Evolutionary conservation across 2,797 vertebrate species (phyloP).

Genomic region (Carcharodon carcharias): DNA sequence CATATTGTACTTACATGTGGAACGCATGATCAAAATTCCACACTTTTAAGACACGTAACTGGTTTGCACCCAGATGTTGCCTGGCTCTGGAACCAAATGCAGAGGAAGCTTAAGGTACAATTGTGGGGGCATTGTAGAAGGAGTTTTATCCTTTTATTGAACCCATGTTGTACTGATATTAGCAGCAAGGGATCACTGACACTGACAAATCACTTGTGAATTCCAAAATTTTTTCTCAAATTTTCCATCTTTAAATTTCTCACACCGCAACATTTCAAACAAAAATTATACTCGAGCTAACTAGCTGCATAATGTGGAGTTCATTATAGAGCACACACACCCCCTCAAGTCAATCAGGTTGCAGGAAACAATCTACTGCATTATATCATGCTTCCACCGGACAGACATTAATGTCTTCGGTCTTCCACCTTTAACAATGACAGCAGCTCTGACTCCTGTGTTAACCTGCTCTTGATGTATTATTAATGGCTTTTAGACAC

Average conservation of each 20-base stretch:
- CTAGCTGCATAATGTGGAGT: not conserved
- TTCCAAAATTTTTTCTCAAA: not conserved
- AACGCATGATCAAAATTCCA: not conserved
- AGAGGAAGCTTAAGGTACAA: not conserved
- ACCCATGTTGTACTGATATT: not conserved
- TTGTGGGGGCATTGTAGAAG: not conserved
- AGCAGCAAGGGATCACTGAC: not conserved
- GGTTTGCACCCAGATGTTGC: not conserved
- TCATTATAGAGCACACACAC: not conserved
- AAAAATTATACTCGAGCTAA: not conserved
- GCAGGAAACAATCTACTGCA: not conserved
- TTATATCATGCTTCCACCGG: slow-evolving; percentile 14
- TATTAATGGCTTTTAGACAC: slow-evolving; percentile 55
- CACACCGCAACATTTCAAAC: not conserved
- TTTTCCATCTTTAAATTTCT: not conserved
- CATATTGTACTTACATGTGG: not conserved
- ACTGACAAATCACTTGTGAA: not conserved
- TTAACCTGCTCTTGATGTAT: slow-evolving; percentile 40
- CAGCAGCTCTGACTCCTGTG: not conserved
- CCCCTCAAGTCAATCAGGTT: not conserved
- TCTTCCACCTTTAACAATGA: slow-evolving; percentile 15
- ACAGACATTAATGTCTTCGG: not conserved
- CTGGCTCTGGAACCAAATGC: not conserved
- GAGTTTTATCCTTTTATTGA: not conserved
- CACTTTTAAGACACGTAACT: not conserved